Evolutionary conservation across 2,888 invertebrate species (phyloP), one percentile per base, ranked within the genome.

Genomic region (Cyclophora albipunctata): DNA sequence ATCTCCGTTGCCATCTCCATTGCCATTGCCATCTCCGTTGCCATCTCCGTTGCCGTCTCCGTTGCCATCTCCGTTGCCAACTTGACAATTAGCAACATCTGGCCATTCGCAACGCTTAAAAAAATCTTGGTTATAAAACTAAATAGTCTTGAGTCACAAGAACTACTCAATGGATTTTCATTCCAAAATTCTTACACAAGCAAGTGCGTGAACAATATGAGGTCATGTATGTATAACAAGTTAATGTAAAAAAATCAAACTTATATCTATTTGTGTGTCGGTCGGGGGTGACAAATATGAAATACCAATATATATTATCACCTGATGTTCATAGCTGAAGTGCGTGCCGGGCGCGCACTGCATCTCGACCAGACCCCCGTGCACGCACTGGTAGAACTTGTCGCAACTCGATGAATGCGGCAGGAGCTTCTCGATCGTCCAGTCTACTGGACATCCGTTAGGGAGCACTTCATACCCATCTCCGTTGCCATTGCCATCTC

Each of bases 321-420:
- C 75, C 65, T 71, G 70, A 5, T 57, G n/a, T 1, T 3, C 37
- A 3, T 62, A 63, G 48, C 67, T 70, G 63, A 76, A 76, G 46
- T 67, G 65, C 0, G 63, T 49, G 0, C 64, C 69, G 3, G 52
- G 40, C 0, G 62, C 53, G 42, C 76, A 75, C 1, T 55, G 34
- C 3, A 50, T 42, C 41, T 58, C 62, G 0, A 63, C 54, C 45
- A 52, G 47, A 4, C 55, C 37, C 2, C 69, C 68, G 7, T 45
- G 46, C 0, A 60, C 60, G 42, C 71, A 72, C 35, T 59, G 56
- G 51, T 69, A 73, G 64, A 70, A 73, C 5, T 57, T 59, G 34
- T 7, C 49, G 56, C 73, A 73, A 34, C 67, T 56, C 2, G 34
- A 48, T 5, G 59, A 62, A 33, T 69, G 66, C 0, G 71, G 67